Evolutionary conservation across 1,140 invertebrate genomes (phyloP), one percentile per base, ranked within the genome.

Genomic region (Solenopsis invicta): DNA sequence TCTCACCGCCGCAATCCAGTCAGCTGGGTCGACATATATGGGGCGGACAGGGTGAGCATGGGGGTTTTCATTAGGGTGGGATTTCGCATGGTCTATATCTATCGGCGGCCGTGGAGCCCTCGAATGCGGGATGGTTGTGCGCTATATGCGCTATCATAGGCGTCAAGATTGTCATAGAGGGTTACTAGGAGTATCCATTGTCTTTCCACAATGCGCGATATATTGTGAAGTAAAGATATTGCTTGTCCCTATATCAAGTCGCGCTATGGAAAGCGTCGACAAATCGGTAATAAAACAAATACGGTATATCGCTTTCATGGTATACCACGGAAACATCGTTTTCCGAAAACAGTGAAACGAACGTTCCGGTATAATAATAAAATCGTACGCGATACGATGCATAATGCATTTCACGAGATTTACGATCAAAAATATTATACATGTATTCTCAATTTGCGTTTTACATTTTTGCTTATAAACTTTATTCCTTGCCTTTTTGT

Each of bases 1-100:
- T 85, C 82, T 85, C 82, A 85, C 72, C 82, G 61, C 74, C 82
- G 82, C 82, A 85, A 85, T 85, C 75, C 82, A 85, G 82, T 85
- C 82, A 85, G 75, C 82, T 76, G 80, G 80, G 24, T 61, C 80
- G 80, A 78, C 82, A 78, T 85, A 77, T 85, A 85, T 85, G 54
- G 69, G 54, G n/a, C 52, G 80, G 67, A 82, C 80, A 82, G 48
- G 82, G 59, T 66, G 82, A 77, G 64, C 24, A 56, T 66, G 74
- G 74, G 34, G 82, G 75, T 85, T 85, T 85, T 85, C 82, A 85
- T 85, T 78, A 85, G 61, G 82, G 48, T 78, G 82, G 75, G 82
- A 85, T 85, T 85, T 85, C 82, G 82, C 82, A 56, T 78, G 61
- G 82, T 78, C 82, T 66, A 64, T 85, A 78, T 66, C 82, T 34